Base-by-base conservation (phyloP, 2,113 vertebrate species). In the Festucalex cinctus region DNA sequence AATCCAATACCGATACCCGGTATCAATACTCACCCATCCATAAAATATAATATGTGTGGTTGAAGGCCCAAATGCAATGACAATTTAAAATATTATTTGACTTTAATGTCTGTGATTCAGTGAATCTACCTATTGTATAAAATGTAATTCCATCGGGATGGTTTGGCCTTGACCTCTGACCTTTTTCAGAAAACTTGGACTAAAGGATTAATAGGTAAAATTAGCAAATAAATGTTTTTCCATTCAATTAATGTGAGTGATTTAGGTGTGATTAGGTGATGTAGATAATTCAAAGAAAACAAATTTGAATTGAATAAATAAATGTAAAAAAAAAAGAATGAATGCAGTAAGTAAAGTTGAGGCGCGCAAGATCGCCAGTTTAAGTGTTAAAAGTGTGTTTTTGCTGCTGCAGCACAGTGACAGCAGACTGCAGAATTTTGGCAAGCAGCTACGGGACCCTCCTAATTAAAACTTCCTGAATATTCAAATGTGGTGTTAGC, bases 381-480 rank as follows among this genome's bases (percentile, higher is more conserved):
- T 43, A 60, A 60, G 70, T 69, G 67, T 76, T 71, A 70, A 72
- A 71, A 81, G 63, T 73, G 79, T 76, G 72, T 66, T 63, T 74
- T 66, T 83, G 49, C 64, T 74, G 59, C n/a, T 61, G 69, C 63
- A 79, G 74, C 67, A 64, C 69, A 49, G 43, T 68, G 76, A 77
- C 32, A 69, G 71, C 65, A 68, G 83, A 62, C 76, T 61, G 70
- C 68, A 76, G 65, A 74, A 78, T 85, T 83, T 83, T 85, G 86
- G 86, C 83, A 81, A 76, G 72, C 70, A 19, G 71, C 64, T 84
- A 76, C 78, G 73, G 83, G 79, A 83, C 73, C 70, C 76, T 84
- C 78, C 86, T 88, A 86, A 89, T 89, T 88, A 89, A 86, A 89
- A 85, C 81, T 77, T 83, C 73, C 86, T 89, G 88, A 89, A 89